Base-by-base conservation (phyloP, 2,797 vertebrate genomes). In the Decapterus maruadsi region DNA sequence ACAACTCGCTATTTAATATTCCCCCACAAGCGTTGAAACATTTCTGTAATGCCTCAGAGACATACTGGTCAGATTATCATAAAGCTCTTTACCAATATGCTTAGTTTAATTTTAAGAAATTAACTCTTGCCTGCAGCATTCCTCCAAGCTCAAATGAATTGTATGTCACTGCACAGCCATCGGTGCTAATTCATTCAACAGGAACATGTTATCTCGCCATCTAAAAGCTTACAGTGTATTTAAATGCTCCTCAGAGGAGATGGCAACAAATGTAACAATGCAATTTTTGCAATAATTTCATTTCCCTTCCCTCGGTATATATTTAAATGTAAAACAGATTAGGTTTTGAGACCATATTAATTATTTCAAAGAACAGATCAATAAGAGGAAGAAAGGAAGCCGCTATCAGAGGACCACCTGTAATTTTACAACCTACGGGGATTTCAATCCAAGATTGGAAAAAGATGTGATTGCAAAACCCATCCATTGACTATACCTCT, bases 41-140 rank as follows among this genome's bases (percentile, higher is more conserved):
- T 63, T 72, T 85, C 86, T 77, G 60, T 72, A 84, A 91, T 82
- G 80, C 93, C 83, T 84, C 58, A 43, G 85, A 94, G 93, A 92
- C 89, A 88, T 72, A 84, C 77, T 78, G 85, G 91, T 90, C 89
- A 92, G 89, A 95, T 95, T 95, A 93, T 75, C 91, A 94, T 94
- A 94, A 94, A 94, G 87, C 86, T 91, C 89, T 92, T 82, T 89
- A 93, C 88, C 91, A 94, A 95, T 91, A 93, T 84, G 89, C 88
- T 93, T 90, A 93, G 90, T 93, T 95, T 93, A 92, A 95, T 94
- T 95, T 94, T 89, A 92, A 93, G 88, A 95, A 95, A 95, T 94
- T 89, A 93, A 93, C 93, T 94, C 90, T 93, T 61, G 92, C 94
- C 94, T 90, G 80, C 81, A 95, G 94, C 92, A 31, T 86, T 90